A percentile compares a stretch with the other conserved stretches of the same genome.
These are phyloP conservation scores for Rhagophthalmus giganteus DNA, from an alignment of 2,888 invertebrate genomes.

Conservation along the genomic window DNA sequence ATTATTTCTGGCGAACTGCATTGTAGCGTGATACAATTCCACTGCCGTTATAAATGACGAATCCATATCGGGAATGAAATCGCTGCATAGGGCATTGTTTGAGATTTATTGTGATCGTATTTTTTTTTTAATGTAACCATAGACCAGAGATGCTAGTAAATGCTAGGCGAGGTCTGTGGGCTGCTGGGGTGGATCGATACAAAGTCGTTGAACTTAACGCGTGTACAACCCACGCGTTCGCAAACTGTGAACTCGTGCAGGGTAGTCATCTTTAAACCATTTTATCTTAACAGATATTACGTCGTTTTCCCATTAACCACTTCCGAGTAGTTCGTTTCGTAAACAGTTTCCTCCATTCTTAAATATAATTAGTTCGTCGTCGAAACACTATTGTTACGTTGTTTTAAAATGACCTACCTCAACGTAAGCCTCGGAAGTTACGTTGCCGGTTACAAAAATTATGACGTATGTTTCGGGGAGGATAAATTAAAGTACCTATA, in stretches of 20 bases:
- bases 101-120: constrained; percentile 28
- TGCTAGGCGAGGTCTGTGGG: constrained; percentile 44
- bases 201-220: constrained; percentile 46
- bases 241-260: constrained; percentile 23
- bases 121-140: constrained; percentile 34
- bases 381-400: not conserved
- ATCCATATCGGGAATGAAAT: constrained; percentile 17
- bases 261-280: constrained; percentile 20
- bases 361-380: not conserved
- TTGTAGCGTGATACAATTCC: constrained; percentile 3
- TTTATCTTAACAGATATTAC: constrained; percentile 13
- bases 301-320: constrained; percentile 1
- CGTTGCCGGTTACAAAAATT: not conserved
- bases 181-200: constrained; percentile 43
- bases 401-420: not conserved
- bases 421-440: not conserved
- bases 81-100: constrained; percentile 27
- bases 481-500: too few species aligned
- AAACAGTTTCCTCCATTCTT: not conserved
- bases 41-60: constrained; percentile 10
- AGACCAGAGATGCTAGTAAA: constrained; percentile 34
- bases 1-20: not conserved
- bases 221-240: constrained; percentile 38
- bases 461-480: not conserved
- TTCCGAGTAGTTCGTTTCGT: not conserved